These are phyloP conservation scores for Oligia fasciuncula DNA, from an alignment of 2,888 invertebrate species.

Conservation along the genomic window DNA sequence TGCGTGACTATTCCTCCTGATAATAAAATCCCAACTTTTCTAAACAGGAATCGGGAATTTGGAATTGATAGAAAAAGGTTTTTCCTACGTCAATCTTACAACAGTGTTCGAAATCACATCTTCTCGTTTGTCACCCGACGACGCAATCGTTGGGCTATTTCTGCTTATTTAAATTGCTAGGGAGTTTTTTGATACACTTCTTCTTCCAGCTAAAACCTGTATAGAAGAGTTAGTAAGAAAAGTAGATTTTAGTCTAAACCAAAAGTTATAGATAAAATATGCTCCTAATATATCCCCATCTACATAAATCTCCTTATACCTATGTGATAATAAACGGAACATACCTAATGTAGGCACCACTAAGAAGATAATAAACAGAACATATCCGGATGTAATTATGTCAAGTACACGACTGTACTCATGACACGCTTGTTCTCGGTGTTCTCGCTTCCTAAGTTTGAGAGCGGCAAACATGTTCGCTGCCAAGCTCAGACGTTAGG, in stretches of 20 bases:
- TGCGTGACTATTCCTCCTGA: not conserved
- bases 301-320: not conserved
- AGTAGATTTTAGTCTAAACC: not conserved
- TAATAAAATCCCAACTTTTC: not conserved
- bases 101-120: not conserved
- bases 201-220: not conserved
- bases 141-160: not conserved
- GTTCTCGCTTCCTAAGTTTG: slow-evolving; percentile 33
- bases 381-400: slow-evolving; percentile 13
- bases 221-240: not conserved
- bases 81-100: not conserved
- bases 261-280: not conserved
- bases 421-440: slow-evolving; percentile 16
- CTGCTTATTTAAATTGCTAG: not conserved
- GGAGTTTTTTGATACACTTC: not conserved
- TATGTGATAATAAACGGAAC: not conserved
- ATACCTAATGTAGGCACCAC: not conserved
- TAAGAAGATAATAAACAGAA: not conserved
- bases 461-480: slow-evolving; percentile 22
- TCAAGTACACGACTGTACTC: slow-evolving; percentile 2
- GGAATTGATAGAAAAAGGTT: not conserved
- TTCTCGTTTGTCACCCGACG: not conserved
- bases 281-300: not conserved
- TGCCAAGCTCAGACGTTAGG: slow-evolving; percentile 4
- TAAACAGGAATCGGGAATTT: not conserved